Percentiles rank a stretch among this genome's conserved stretches.
phyloP scores from a whole-genome alignment of 2,797 vertebrate genomes.

The Eospalax fontanierii region DNA sequence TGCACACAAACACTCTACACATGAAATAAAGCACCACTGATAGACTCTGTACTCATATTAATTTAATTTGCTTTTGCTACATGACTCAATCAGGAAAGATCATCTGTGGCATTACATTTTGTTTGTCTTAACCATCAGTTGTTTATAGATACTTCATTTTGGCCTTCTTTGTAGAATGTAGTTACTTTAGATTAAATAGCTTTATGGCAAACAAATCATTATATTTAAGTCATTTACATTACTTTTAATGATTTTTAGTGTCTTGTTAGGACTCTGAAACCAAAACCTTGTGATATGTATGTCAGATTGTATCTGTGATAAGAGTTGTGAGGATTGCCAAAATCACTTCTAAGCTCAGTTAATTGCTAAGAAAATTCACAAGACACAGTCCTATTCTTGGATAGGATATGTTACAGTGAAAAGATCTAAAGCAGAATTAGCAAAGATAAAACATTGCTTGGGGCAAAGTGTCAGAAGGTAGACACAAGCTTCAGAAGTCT shows the following conservation, averaged over 20 bases:
- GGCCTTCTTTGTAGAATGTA: not conserved
- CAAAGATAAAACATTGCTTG: not conserved
- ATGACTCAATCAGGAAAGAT: not conserved
- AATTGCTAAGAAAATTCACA: not conserved
- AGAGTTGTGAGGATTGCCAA: not conserved
- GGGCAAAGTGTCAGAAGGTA: not conserved
- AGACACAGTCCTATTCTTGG: not conserved
- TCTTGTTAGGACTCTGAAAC: conserved; percentile 13
- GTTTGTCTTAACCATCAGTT: conserved; percentile 1
- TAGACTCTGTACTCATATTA: not conserved
- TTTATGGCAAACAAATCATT: not conserved
- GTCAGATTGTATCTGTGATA: not conserved
- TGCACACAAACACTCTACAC: too few relatives aligned
- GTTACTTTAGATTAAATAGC: conserved; percentile 12
- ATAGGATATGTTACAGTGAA: not conserved
- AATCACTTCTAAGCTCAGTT: not conserved
- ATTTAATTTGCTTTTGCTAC: not conserved
- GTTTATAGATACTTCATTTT: too few relatives aligned
- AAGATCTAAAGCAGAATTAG: conserved; percentile 39
- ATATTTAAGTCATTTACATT: conserved; percentile 5
- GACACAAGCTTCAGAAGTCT: not conserved
- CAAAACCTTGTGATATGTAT: not conserved
- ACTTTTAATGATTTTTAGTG: conserved; percentile 10
- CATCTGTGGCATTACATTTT: conserved; percentile 22
- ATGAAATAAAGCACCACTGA: not conserved